Evolutionary conservation across 1,140 invertebrate species (phyloP).

Genomic region (Hyposmocoma kahamanoa): DNA sequence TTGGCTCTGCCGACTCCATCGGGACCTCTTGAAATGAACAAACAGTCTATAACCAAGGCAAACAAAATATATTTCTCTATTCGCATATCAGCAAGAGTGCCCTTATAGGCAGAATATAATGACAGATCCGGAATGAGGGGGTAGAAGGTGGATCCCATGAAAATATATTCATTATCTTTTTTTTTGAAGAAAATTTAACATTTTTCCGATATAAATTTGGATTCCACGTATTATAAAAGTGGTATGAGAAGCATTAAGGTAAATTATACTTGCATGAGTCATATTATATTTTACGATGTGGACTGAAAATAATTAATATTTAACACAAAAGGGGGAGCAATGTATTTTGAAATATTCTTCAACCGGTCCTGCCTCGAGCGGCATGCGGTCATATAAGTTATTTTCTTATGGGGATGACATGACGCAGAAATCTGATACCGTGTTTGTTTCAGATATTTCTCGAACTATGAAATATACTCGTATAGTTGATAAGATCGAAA

Average conservation of each 20-base stretch:
- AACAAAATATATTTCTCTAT: background rate
- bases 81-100: background rate
- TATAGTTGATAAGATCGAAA: too few species aligned
- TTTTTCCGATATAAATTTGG: too few species aligned
- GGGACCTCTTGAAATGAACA: background rate
- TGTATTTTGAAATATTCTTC: too few species aligned
- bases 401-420: background rate
- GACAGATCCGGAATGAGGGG: background rate
- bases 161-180: too few species aligned
- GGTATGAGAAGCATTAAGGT: too few species aligned
- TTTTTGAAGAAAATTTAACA: too few species aligned
- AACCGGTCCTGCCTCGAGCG: background rate
- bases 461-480: background rate
- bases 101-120: background rate
- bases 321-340: too few species aligned
- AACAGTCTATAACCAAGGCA: background rate
- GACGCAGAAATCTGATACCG: background rate
- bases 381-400: background rate
- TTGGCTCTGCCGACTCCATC: background rate
- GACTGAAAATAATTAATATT: too few species aligned
- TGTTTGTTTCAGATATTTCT: background rate
- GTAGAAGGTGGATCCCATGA: background rate
- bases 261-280: too few species aligned
- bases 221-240: too few species aligned
- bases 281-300: too few species aligned